Evolutionary conservation across 2,113 vertebrate genomes (phyloP).

Genomic region (Tachycineta bicolor): DNA sequence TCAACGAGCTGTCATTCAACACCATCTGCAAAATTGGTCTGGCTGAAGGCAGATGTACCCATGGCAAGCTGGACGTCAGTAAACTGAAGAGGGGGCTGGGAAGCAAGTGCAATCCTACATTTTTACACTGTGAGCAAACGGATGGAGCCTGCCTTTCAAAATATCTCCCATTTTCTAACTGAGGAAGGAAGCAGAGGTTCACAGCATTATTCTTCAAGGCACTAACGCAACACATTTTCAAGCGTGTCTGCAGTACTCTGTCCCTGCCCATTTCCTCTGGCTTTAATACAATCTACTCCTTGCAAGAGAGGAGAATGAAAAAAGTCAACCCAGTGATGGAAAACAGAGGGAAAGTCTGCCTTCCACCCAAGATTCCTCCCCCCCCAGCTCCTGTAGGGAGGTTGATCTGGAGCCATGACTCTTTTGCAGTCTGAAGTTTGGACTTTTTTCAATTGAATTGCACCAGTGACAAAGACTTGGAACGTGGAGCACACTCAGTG

Average conservation of each 20-base stretch:
- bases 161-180: neutral
- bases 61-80: neutral
- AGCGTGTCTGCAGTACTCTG: accelerated
- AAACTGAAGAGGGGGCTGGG: neutral
- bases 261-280: neutral
- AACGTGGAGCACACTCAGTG: too few species aligned
- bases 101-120: neutral
- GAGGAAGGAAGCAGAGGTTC: neutral
- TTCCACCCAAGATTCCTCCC: neutral
- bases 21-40: neutral
- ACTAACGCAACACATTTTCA: neutral
- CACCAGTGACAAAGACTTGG: neutral
- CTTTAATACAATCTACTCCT: neutral
- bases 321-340: neutral
- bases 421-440: neutral
- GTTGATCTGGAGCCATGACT: neutral
- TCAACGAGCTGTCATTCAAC: neutral
- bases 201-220: neutral
- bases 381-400: accelerated
- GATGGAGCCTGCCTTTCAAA: neutral
- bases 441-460: accelerated
- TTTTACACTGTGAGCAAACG: neutral
- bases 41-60: neutral
- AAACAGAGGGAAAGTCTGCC: neutral
- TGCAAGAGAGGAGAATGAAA: neutral